phyloP scores from a whole-genome alignment of 2,113 vertebrate species.

The Candoia aspera region DNA sequence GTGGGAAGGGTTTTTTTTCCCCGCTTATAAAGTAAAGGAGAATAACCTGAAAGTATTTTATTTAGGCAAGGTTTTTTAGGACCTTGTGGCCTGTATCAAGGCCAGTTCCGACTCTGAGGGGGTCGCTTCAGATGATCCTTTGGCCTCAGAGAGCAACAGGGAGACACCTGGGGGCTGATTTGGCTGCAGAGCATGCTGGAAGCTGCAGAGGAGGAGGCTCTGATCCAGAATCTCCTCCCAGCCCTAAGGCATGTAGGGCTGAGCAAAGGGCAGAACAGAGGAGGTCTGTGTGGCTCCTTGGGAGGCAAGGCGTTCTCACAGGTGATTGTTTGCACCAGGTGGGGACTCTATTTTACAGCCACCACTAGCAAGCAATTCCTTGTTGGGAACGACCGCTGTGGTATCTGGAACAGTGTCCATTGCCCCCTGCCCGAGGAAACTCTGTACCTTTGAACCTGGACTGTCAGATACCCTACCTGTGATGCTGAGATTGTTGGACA shows the following conservation, averaged over 20 bases:
- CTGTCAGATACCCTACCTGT: not conserved
- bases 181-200: not conserved
- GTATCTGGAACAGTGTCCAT: not conserved
- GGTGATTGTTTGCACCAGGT: not conserved
- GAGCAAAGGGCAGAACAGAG: not conserved
- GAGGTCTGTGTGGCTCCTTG: not conserved
- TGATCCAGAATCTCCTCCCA: not conserved
- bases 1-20: slow-evolving; percentile 51
- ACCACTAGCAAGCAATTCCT: not conserved
- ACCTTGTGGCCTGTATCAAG: not conserved
- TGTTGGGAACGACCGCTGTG: not conserved
- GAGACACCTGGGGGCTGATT: not conserved
- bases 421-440: not conserved
- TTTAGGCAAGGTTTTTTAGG: not conserved
- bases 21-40: slow-evolving; percentile 37
- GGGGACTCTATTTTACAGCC: too few species aligned
- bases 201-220: not conserved
- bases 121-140: not conserved
- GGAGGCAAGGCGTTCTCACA: not conserved
- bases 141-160: not conserved
- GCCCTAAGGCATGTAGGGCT: not conserved
- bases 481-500: not conserved
- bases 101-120: not conserved
- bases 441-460: not conserved
- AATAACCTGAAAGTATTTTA: slow-evolving; percentile 44